These are phyloP conservation scores for Pteronotus mesoamericanus DNA, from an alignment of 2,797 vertebrate species.

Conservation along the genomic window DNA sequence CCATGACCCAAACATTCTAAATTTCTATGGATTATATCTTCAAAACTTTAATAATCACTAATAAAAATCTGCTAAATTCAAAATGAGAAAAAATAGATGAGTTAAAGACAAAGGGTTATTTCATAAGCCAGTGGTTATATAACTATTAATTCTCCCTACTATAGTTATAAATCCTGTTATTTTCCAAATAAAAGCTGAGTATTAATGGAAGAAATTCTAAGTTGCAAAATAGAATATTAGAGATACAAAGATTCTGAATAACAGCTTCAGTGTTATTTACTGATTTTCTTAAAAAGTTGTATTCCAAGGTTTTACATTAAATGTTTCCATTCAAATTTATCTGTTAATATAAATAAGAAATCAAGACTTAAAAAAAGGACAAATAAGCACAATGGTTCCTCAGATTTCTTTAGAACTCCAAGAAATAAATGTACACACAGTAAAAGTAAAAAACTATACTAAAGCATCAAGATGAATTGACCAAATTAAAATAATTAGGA, in stretches of 20 bases:
- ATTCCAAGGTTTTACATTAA: neutral
- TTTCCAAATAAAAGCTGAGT: neutral
- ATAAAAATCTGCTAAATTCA: conserved; percentile 16
- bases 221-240: neutral
- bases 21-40: neutral
- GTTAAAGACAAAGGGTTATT: neutral
- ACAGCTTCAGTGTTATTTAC: neutral
- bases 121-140: neutral
- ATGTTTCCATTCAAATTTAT: neutral
- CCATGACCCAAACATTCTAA: neutral
- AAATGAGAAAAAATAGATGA: neutral
- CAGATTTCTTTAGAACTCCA: conserved; percentile 1
- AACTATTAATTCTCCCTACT: neutral
- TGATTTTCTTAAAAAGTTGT: neutral
- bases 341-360: neutral
- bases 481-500: neutral
- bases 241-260: conserved; percentile 28
- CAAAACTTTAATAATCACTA: neutral
- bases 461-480: neutral
- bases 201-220: neutral
- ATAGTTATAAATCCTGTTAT: neutral
- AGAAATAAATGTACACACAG: neutral
- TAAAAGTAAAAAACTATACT: neutral
- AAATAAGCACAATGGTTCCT: neutral
- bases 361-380: neutral